Percentiles rank a stretch among this genome's conserved stretches.
Evolutionary conservation across 2,113 vertebrate species (phyloP).

Genomic region (Pelvicachromis taeniatus): DNA sequence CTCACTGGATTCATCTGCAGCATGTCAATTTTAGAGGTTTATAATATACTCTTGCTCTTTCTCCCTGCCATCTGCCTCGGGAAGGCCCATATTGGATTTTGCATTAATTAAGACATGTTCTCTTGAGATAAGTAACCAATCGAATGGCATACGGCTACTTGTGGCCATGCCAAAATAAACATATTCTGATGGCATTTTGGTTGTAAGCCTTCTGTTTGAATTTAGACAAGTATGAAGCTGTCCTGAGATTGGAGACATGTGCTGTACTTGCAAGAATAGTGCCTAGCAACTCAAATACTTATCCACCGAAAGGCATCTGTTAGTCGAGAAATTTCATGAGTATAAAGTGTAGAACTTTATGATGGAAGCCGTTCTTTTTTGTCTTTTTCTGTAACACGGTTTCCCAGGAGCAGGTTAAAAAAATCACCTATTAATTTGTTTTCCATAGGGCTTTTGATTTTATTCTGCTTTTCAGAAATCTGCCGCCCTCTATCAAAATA

Average conservation of each 20-base stretch:
- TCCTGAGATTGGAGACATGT: background rate
- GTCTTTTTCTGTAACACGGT: background rate
- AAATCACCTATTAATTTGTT: background rate
- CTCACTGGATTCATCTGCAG: background rate
- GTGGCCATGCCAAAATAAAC: background rate
- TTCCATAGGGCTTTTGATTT: background rate
- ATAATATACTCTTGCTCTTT: background rate
- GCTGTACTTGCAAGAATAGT: background rate
- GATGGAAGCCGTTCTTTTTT: background rate
- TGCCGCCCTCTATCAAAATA: background rate
- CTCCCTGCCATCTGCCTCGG: background rate
- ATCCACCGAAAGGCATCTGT: background rate
- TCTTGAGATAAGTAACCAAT: background rate
- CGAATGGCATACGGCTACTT: background rate
- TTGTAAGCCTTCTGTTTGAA: background rate
- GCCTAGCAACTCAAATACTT: background rate
- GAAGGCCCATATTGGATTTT: background rate
- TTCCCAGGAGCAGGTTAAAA: background rate
- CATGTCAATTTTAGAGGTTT: background rate
- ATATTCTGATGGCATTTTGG: background rate
- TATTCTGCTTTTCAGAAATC: background rate
- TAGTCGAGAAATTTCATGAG: accelerated
- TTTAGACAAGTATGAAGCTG: background rate
- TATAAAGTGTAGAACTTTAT: background rate
- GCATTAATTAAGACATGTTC: background rate